Conservation (phyloP, 1,140 invertebrate genomes). For the Pomphorhynchus laevis region DNA sequence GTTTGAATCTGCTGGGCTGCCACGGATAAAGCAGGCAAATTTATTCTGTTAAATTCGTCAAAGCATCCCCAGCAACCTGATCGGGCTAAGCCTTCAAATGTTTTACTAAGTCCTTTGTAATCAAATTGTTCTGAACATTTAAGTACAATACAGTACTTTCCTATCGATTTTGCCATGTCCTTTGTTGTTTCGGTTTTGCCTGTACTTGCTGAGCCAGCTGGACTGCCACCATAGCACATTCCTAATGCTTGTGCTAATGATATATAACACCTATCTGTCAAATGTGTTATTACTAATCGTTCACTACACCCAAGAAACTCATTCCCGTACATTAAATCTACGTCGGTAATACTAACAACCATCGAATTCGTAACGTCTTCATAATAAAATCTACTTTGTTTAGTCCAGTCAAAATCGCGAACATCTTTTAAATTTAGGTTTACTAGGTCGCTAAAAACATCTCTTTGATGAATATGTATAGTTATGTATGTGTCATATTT, state of each 20-base stretch:
- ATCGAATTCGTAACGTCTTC: conserved; percentile 68
- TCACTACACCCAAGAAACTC: conserved; percentile 84
- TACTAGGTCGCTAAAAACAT: conserved; percentile 63
- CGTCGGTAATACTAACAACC: conserved; percentile 57
- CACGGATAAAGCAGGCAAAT: conserved; percentile 62
- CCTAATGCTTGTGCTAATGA: conserved; percentile 66
- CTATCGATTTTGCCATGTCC: conserved; percentile 81
- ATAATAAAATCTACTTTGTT: conserved; percentile 77
- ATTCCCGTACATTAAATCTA: conserved; percentile 71
- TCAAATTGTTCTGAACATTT: conserved; percentile 98
- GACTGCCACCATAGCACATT: conserved; percentile 66
- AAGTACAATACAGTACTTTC: conserved; percentile 83
- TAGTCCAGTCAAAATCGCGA: conserved; percentile 65
- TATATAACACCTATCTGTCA: conserved; percentile 83
- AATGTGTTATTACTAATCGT: conserved; percentile 56
- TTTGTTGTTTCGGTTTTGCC: conserved; percentile 85
- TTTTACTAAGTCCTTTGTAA: conserved; percentile 50
- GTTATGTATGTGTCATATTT: conserved; percentile 87
- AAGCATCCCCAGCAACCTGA: conserved; percentile 84
- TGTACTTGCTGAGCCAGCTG: conserved; percentile 65
- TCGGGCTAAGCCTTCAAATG: conserved; percentile 58
- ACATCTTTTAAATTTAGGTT: neutral
- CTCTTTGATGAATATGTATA: conserved; percentile 74
- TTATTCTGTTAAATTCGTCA: conserved; percentile 77
- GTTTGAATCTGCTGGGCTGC: conserved; percentile 79